These are phyloP conservation scores for Acrossocheilus fasciatus DNA, from an alignment of 2,797 vertebrate genomes.

Conservation along the genomic window DNA sequence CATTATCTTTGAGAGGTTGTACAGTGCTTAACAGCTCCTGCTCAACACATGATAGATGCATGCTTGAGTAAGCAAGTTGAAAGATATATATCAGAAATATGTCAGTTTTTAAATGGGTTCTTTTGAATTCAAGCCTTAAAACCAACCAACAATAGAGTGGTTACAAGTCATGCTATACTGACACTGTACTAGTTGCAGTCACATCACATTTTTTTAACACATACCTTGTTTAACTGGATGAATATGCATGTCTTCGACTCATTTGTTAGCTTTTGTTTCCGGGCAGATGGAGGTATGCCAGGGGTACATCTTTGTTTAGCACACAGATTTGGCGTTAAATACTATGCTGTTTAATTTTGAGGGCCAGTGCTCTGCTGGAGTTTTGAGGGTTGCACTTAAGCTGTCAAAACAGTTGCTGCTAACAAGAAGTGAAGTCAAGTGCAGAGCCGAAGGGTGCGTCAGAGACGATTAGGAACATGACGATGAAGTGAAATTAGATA, in stretches of 20 bases:
- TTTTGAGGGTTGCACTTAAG: slow-evolving; percentile 43
- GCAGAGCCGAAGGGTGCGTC: slow-evolving; percentile 19
- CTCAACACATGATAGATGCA: slow-evolving; percentile 2
- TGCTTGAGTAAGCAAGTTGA: slow-evolving; percentile 23
- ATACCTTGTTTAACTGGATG: neutral
- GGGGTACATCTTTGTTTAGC: neutral
- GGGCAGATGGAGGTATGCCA: neutral
- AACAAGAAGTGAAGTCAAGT: slow-evolving; percentile 41
- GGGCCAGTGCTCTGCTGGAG: slow-evolving; percentile 24
- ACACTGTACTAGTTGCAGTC: neutral
- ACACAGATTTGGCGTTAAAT: slow-evolving; percentile 17
- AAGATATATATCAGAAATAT: neutral
- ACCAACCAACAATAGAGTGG: neutral
- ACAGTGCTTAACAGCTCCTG: slow-evolving; percentile 12
- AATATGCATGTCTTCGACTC: neutral
- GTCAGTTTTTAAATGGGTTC: neutral
- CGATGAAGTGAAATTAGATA: slow-evolving; percentile 45
- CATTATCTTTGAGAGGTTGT: slow-evolving; percentile 11
- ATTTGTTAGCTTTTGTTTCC: slow-evolving; percentile 11
- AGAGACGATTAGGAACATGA: slow-evolving; percentile 22
- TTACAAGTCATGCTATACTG: neutral
- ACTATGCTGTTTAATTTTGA: slow-evolving; percentile 26
- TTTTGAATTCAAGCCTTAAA: slow-evolving; percentile 3
- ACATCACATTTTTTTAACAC: neutral
- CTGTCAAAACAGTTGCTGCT: slow-evolving; percentile 38